These are phyloP conservation scores for Diaprepes abbreviatus DNA, from an alignment of 2,888 invertebrate genomes.

Conservation along the genomic window DNA sequence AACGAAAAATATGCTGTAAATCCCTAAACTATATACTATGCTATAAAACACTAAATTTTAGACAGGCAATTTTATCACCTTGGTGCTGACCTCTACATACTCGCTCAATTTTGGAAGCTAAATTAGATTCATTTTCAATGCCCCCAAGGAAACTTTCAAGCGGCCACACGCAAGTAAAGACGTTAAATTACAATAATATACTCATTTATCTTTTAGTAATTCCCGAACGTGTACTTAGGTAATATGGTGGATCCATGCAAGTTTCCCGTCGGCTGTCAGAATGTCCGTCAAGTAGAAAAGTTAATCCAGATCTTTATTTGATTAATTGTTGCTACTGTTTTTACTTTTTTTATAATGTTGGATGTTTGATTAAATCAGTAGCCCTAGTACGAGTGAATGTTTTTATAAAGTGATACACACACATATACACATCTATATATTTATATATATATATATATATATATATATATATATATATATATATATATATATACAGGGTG, in stretches of 20 bases:
- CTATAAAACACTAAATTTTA: too few relatives aligned
- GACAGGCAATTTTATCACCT: too few relatives aligned
- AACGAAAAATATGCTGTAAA: too few relatives aligned
- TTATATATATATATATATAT: too few relatives aligned
- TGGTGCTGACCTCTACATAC: neutral
- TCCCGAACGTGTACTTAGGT: slow-evolving; percentile 34
- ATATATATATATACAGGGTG: too few relatives aligned
- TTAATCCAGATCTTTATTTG: slow-evolving; percentile 3
- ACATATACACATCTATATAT: too few relatives aligned
- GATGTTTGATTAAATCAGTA: too few relatives aligned
- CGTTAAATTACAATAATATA: slow-evolving; percentile 44
- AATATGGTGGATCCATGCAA: slow-evolving; percentile 30
- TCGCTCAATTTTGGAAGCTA: slow-evolving; percentile 1
- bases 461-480: too few relatives aligned
- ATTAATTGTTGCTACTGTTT: neutral
- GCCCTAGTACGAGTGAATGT: too few relatives aligned
- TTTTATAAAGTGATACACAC: too few relatives aligned
- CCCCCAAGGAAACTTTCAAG: slow-evolving; percentile 10
- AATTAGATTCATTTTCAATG: slow-evolving; percentile 24
- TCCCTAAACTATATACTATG: too few relatives aligned
- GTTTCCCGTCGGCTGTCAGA: slow-evolving; percentile 2
- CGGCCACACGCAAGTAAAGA: slow-evolving; percentile 45
- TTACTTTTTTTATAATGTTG: too few relatives aligned
- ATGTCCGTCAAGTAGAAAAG: neutral
- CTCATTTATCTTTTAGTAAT: slow-evolving; percentile 43